Evolutionary conservation across 2,797 vertebrate genomes (phyloP).

Genomic region (Rachycentron canadum): DNA sequence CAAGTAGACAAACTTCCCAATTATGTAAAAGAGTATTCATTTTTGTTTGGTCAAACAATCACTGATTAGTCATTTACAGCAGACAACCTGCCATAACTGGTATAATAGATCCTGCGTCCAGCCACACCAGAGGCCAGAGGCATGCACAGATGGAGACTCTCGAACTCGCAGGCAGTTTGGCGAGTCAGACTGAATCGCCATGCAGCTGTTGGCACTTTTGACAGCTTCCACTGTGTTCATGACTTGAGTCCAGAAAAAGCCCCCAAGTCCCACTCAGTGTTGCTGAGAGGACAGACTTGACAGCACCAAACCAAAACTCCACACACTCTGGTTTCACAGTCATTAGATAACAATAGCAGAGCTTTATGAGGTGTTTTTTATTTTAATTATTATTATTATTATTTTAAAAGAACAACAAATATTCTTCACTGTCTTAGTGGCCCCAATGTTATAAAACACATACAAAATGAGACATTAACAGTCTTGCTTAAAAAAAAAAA

Average conservation of each 20-base stretch:
- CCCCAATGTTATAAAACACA: constrained; percentile 24
- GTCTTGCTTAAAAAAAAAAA: not conserved
- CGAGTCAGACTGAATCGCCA: constrained; percentile 53
- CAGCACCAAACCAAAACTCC: constrained; percentile 42
- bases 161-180: constrained; percentile 38
- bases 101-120: constrained; percentile 11
- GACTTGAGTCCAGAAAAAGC: constrained; percentile 62
- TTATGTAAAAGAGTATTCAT: not conserved
- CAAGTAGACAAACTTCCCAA: not conserved
- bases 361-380: constrained; percentile 29
- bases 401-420: constrained; percentile 23
- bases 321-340: constrained; percentile 39
- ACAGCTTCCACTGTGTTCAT: constrained; percentile 69
- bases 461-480: constrained; percentile 7
- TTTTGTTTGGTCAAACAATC: not conserved
- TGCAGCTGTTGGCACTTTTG: constrained; percentile 69
- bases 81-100: not conserved
- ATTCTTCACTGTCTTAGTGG: constrained; percentile 22
- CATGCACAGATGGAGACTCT: constrained; percentile 39
- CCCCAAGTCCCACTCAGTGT: constrained; percentile 56
- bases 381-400: too few species aligned
- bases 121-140: constrained; percentile 40
- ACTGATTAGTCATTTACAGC: not conserved
- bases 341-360: constrained; percentile 54
- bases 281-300: constrained; percentile 55